These are phyloP conservation scores for Panonychus citri DNA, from an alignment of 1,140 invertebrate genomes.

Conservation along the genomic window DNA sequence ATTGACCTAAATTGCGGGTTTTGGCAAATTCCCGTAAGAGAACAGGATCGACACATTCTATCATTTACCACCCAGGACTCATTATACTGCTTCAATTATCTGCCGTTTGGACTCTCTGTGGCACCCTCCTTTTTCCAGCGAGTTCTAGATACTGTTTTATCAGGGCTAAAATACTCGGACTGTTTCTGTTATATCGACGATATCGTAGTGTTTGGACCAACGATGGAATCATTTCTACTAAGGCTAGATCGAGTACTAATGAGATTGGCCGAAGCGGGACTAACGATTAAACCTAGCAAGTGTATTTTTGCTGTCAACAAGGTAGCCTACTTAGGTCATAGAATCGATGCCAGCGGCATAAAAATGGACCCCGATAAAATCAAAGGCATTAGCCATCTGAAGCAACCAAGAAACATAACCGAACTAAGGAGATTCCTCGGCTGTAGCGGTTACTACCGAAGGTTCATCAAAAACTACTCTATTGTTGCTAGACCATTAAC, in stretches of 20 bases:
- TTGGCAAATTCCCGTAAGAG: slow-evolving; percentile 22
- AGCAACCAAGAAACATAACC: background rate
- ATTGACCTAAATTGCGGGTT: slow-evolving; percentile 28
- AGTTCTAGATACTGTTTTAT: slow-evolving; percentile 5
- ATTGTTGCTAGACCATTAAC: background rate
- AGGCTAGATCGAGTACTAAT: background rate
- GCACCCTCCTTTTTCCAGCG: slow-evolving; percentile 9
- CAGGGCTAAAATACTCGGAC: background rate
- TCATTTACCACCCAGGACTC: slow-evolving; percentile 22
- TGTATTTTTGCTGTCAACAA: slow-evolving; percentile 8
- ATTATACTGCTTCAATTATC: slow-evolving; percentile 19
- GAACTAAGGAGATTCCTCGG: background rate
- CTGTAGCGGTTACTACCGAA: background rate
- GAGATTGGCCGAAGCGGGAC: background rate
- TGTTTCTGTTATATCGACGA: slow-evolving; percentile 7
- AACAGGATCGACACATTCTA: slow-evolving; percentile 21
- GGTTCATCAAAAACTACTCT: background rate
- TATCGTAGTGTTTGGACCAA: slow-evolving; percentile 3
- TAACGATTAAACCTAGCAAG: slow-evolving; percentile 11
- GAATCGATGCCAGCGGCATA: slow-evolving; percentile 2
- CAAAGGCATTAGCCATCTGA: background rate
- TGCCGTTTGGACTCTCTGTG: slow-evolving; percentile 17
- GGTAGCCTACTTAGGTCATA: slow-evolving; percentile 8
- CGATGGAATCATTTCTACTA: slow-evolving; percentile 4
- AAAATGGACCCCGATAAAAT: background rate